Conservation (phyloP, 2,888 invertebrate species). For the Monopis laevigella region DNA sequence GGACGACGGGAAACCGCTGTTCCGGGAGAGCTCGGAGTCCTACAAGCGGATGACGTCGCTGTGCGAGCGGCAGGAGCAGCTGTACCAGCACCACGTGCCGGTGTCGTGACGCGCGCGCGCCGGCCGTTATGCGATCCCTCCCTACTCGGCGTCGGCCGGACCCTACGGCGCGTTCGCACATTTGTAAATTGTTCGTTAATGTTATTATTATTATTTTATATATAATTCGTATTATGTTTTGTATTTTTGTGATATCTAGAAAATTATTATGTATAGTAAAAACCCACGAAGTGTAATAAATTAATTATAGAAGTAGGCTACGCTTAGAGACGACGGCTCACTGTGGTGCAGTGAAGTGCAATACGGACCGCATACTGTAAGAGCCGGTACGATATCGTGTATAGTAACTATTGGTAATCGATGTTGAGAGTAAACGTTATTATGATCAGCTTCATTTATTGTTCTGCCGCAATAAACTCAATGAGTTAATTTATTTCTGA, state of each 20-base stretch:
- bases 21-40: conserved; percentile 61
- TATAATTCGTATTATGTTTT: conserved; percentile 63
- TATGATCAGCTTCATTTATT: conserved; percentile 66
- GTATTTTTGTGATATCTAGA: conserved; percentile 68
- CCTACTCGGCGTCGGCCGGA: conserved; percentile 30
- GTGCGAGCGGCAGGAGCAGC: conserved; percentile 61
- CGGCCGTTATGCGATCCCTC: conserved; percentile 29
- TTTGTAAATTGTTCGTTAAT: conserved; percentile 60
- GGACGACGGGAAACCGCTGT: conserved; percentile 60
- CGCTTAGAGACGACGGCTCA: conserved; percentile 34
- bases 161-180: conserved; percentile 21
- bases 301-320: conserved; percentile 52
- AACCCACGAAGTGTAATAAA: conserved; percentile 65
- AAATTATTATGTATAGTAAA: conserved; percentile 60
- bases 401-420: conserved; percentile 55
- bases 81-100: conserved; percentile 64
- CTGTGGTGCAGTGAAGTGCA: conserved; percentile 53
- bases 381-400: conserved; percentile 36
- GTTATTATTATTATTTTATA: conserved; percentile 59
- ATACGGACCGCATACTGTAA: conserved; percentile 57
- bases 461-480: conserved; percentile 66
- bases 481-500: conserved; percentile 38
- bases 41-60: conserved; percentile 64
- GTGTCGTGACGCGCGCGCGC: conserved; percentile 60
- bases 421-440: conserved; percentile 68